Evolutionary conservation across 2,888 invertebrate genomes (phyloP).

Genomic region (Phlogophora meticulosa): DNA sequence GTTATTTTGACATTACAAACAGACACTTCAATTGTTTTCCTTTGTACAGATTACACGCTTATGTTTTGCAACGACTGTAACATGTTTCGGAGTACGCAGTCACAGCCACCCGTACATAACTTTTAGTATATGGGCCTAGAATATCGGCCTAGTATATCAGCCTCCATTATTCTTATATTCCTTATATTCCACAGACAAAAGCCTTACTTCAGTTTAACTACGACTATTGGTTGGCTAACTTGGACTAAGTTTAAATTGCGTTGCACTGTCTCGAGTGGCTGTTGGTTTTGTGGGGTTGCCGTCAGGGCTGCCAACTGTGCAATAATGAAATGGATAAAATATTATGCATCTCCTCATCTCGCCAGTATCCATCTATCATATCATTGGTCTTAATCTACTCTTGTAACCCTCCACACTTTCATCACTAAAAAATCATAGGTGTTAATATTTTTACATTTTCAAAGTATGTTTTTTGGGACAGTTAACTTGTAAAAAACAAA

Average conservation of each 20-base stretch:
- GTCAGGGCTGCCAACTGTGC: conserved; percentile 29
- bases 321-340: not conserved
- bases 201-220: conserved; percentile 27
- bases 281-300: conserved; percentile 11
- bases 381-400: too few relatives aligned
- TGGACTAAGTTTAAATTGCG: conserved; percentile 57
- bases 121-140: not conserved
- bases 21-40: too few relatives aligned
- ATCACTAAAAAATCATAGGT: too few relatives aligned
- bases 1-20: too few relatives aligned
- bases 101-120: conserved; percentile 7
- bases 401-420: too few relatives aligned
- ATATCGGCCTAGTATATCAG: too few relatives aligned
- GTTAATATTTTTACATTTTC: too few relatives aligned
- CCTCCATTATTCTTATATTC: conserved; percentile 6
- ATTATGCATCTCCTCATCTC: too few relatives aligned
- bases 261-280: conserved; percentile 57
- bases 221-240: conserved; percentile 30
- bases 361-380: too few relatives aligned
- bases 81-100: not conserved
- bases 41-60: not conserved
- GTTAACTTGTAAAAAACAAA: too few relatives aligned
- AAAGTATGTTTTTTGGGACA: too few relatives aligned
- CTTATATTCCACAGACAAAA: conserved; percentile 38
- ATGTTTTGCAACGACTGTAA: not conserved